A percentile compares a stretch with the other conserved stretches of the same genome.
Evolutionary conservation across 2,888 invertebrate genomes (phyloP).

Genomic region (Epinotia demarniana): DNA sequence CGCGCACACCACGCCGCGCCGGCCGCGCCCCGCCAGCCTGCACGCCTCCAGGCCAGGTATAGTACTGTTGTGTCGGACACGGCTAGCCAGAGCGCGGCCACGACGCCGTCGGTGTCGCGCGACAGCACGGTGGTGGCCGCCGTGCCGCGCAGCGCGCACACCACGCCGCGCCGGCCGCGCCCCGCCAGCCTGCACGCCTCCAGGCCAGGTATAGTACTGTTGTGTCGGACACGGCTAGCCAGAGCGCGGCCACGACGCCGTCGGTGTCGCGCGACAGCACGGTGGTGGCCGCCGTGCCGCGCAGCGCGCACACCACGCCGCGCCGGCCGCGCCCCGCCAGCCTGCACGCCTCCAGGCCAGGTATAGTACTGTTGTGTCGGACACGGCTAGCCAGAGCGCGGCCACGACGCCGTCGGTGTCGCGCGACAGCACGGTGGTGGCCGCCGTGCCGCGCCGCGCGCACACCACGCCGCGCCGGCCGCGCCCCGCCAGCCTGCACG

Average conservation of each 20-base stretch:
- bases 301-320: no score
- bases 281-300: no score
- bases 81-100: slow-evolving; percentile 60
- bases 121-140: slow-evolving; percentile 66
- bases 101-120: slow-evolving; percentile 74
- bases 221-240: slow-evolving; percentile 50
- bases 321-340: no score
- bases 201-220: slow-evolving; percentile 2
- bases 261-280: no score
- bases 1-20: slow-evolving; percentile 55
- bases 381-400: no score
- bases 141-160: slow-evolving; percentile 59
- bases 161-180: slow-evolving; percentile 47
- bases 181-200: slow-evolving; percentile 10
- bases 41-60: slow-evolving; percentile 48
- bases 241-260: slow-evolving; percentile 65
- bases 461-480: no score
- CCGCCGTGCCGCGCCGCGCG: no score
- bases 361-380: no score
- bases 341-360: no score
- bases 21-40: slow-evolving; percentile 49
- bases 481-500: no score
- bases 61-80: slow-evolving; percentile 45
- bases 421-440: no score
- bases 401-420: no score